Base-by-base conservation (phyloP, 64 coral and sea anemone genomes). In the Catalaphyllia jardinei region DNA sequence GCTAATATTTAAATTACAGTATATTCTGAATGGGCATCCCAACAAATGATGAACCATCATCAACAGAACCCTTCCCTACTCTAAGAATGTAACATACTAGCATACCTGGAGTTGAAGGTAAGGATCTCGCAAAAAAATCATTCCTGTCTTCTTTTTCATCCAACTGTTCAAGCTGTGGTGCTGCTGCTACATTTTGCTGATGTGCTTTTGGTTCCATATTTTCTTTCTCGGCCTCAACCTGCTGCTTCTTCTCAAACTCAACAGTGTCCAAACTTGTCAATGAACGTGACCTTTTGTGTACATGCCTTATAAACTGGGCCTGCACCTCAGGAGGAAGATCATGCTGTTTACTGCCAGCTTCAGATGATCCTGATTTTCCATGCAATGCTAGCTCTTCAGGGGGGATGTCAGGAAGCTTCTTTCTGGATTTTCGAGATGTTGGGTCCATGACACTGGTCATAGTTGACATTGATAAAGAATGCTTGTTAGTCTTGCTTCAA, bases 241-340 rank as follows among this genome's bases (percentile, higher is more conserved):
- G 18, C 13, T 87, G 61, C 39, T 72, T 59, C 60, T n/a, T 78
- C 30, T 92, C 83, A 65, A 92, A 71, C 31, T 91, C 80, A 42
- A 86, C 78, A 9, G 67, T 92, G 31, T 93, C 87, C 28, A 96
- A 62, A 38, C 91, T 87, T 60, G 88, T 89, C 71, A 96, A 77
- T 57, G 94, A 96, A 55, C 82, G 89, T 4, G 94, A 93, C 50
- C 91, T 93, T 89, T 93, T 90, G 30, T 93, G 94, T 1, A 79
- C 69, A 63, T 72, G 83, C n/a, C 49, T 96, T 13, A 88, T 96
- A 52, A 92, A 93, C 59, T 93, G 92, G 29, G 85, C 94, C 31
- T 96, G 94, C n/a, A 96, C 91, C 62, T 93, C 88, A 30, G 84
- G 59, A 30, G 94, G 94, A 20, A 96, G 60, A 29, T 93, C 82